These are phyloP conservation scores for Psittacula echo DNA, from an alignment of 2,797 vertebrate genomes.

Conservation along the genomic window DNA sequence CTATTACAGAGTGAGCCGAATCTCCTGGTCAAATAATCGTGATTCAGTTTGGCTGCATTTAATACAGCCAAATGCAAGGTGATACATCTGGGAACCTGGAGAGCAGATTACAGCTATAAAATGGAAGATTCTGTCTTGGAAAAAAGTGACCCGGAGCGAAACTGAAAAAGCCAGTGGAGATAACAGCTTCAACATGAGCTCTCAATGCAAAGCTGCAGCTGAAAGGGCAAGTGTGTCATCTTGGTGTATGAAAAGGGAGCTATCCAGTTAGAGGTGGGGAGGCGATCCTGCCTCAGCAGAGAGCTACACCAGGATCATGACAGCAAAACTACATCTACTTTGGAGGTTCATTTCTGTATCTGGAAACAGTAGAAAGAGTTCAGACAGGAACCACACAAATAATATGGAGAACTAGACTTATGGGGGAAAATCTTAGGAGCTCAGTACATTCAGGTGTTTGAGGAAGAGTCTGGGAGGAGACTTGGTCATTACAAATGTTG, in stretches of 20 bases:
- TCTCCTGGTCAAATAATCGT: constrained; percentile 29
- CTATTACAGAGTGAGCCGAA: constrained; percentile 27
- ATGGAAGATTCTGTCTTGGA: constrained; percentile 54
- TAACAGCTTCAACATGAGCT: constrained; percentile 62
- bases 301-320: background rate
- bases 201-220: constrained; percentile 51
- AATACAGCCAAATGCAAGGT: constrained; percentile 62
- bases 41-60: constrained; percentile 59
- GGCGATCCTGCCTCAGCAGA: background rate
- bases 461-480: background rate
- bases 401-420: background rate
- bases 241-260: background rate
- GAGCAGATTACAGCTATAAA: constrained; percentile 49
- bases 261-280: constrained; percentile 19
- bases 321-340: background rate
- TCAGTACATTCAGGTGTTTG: background rate
- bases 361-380: background rate
- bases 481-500: background rate
- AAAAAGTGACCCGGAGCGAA: constrained; percentile 24
- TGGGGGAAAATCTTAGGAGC: background rate
- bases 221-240: constrained; percentile 23
- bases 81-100: constrained; percentile 68
- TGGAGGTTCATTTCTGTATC: background rate
- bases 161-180: constrained; percentile 40
- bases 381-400: background rate